Conservation (phyloP, 2,888 invertebrate genomes). For the Parnassius apollo region DNA sequence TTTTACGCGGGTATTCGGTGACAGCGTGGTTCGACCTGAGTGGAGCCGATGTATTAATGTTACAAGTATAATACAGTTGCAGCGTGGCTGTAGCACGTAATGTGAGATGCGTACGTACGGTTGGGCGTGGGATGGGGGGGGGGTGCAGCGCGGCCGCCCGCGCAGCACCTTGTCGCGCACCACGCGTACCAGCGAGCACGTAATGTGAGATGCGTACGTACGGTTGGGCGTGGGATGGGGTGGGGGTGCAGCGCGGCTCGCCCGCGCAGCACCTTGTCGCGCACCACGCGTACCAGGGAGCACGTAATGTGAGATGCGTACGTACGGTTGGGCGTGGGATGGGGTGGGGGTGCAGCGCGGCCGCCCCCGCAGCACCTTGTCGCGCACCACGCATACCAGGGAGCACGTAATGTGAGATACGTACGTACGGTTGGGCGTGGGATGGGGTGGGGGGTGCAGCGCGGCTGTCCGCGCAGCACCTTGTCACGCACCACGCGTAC, state of each 20-base stretch:
- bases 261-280: conserved; percentile 30
- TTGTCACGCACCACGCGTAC: too few species aligned
- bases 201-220: too few species aligned
- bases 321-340: conserved; percentile 78
- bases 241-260: conserved; percentile 84
- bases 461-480: conserved; percentile 64
- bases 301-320: too few species aligned
- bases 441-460: too few species aligned
- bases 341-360: conserved; percentile 59
- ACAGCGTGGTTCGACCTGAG: too few species aligned
- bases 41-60: too few species aligned
- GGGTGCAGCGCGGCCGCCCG: conserved; percentile 60
- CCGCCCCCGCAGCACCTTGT: conserved; percentile 79
- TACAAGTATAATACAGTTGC: too few species aligned
- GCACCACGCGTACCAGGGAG: too few species aligned
- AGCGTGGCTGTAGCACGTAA: too few species aligned
- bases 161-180: conserved; percentile 35
- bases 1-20: too few species aligned
- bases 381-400: too few species aligned
- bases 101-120: neutral
- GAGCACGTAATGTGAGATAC: too few species aligned
- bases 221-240: conserved; percentile 41
- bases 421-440: neutral
- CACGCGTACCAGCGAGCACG: conserved; percentile 71
- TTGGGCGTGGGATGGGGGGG: conserved; percentile 43